Evolutionary conservation across 2,113 vertebrate species (phyloP).

Genomic region (Engraulis encrasicolus): DNA sequence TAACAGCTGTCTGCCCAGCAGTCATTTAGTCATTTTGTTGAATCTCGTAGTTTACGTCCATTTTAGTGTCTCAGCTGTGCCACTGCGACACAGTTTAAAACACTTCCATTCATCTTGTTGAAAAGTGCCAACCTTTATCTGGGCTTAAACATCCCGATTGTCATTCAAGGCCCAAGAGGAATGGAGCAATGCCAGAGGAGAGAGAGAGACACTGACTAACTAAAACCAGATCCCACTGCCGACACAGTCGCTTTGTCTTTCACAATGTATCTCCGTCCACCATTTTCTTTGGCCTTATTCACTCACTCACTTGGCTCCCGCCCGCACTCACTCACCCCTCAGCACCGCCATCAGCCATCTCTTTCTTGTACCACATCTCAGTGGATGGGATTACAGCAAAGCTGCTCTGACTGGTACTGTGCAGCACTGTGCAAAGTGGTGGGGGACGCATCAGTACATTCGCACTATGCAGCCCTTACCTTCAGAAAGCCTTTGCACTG

Average conservation of each 20-base stretch:
- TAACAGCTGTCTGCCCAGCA: neutral
- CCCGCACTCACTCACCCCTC: neutral
- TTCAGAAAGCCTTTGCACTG: neutral
- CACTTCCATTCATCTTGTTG: neutral
- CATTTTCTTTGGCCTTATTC: neutral
- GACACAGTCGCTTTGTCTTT: constrained; percentile 3
- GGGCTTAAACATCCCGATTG: neutral
- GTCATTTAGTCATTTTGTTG: neutral
- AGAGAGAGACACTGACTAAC: neutral
- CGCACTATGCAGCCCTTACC: neutral
- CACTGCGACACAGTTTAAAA: neutral
- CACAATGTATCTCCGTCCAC: neutral
- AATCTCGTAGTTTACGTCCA: neutral
- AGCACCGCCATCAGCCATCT: neutral
- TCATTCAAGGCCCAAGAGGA: neutral
- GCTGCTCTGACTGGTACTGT: neutral
- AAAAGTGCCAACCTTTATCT: constrained; percentile 9
- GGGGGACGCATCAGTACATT: neutral
- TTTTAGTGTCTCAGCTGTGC: neutral
- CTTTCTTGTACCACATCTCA: constrained; percentile 15
- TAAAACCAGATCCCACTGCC: neutral
- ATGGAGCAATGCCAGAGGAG: neutral
- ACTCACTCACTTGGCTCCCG: neutral
- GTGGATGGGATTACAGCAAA: constrained; percentile 2
- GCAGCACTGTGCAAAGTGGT: neutral